Evolutionary conservation across 2,888 invertebrate species (phyloP).

Genomic region (Sipha maydis): DNA sequence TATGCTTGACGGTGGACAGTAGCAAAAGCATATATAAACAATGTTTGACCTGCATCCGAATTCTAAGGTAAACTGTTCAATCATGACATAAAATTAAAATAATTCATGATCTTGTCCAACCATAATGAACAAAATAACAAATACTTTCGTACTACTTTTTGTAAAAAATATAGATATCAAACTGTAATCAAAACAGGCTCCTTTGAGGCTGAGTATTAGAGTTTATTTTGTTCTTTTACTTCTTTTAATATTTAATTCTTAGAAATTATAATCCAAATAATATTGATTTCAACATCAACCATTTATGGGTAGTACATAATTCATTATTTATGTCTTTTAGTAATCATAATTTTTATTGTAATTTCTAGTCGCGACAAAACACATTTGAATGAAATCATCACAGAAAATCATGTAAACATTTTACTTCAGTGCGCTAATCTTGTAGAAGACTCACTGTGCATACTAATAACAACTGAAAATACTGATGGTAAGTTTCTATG

Average conservation of each 20-base stretch:
- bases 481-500: slow-evolving; percentile 21
- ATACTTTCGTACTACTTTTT: slow-evolving; percentile 61
- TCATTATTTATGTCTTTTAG: not conserved
- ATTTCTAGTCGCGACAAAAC: slow-evolving; percentile 80
- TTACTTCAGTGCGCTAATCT: slow-evolving; percentile 77
- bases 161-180: slow-evolving; percentile 54
- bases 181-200: no score
- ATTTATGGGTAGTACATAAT: not conserved
- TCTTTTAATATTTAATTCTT: not conserved
- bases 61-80: slow-evolving; percentile 73
- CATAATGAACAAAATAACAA: not conserved
- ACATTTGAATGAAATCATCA: slow-evolving; percentile 76
- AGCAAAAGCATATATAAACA: slow-evolving; percentile 67
- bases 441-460: slow-evolving; percentile 14
- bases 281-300: not conserved
- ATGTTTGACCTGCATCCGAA: slow-evolving; percentile 74
- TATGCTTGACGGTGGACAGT: not conserved
- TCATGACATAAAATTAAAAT: not conserved
- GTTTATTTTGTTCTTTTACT: no score
- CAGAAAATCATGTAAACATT: slow-evolving; percentile 75
- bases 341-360: not conserved
- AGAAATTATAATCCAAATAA: not conserved
- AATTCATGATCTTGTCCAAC: slow-evolving; percentile 61
- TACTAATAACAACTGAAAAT: slow-evolving; percentile 40
- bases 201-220: no score